phyloP scores from a whole-genome alignment of 2,888 invertebrate species.

The Aromia moschata region DNA sequence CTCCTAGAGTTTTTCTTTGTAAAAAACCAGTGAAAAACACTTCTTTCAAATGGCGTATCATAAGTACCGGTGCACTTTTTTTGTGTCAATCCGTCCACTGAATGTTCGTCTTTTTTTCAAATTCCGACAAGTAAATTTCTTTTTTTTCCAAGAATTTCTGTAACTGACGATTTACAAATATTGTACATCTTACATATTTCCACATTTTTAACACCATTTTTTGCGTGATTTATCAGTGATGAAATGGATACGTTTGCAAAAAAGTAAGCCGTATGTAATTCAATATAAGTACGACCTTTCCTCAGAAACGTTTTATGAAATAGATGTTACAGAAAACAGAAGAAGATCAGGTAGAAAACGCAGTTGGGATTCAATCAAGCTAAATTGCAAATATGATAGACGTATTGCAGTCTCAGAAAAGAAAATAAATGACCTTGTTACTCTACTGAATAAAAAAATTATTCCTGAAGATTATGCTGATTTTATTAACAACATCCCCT shows the following conservation, averaged over 20 bases:
- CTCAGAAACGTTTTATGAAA: conserved; percentile 13
- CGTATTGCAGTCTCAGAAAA: conserved; percentile 12
- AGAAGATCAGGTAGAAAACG: background rate
- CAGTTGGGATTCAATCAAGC: conserved; percentile 12
- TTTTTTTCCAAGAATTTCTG: no score
- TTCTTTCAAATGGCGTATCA: no score
- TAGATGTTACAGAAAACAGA: background rate
- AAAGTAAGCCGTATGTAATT: background rate
- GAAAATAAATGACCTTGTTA: conserved; percentile 22
- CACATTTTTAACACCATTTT: no score
- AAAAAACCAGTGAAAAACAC: no score
- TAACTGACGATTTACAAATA: no score
- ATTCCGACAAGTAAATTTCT: no score
- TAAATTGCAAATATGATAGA: conserved; percentile 13
- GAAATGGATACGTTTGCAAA: conserved; percentile 10
- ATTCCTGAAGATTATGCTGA: conserved; percentile 22
- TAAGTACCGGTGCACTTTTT: no score
- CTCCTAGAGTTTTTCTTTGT: no score
- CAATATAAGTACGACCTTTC: background rate
- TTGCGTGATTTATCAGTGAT: no score
- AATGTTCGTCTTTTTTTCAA: no score
- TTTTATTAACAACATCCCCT: background rate
- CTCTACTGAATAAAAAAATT: conserved; percentile 16
- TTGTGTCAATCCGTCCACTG: no score
- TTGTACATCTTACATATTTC: no score